A percentile compares a stretch with the other conserved stretches of the same genome.
These are phyloP conservation scores for Mesochorus sp. DNA, from an alignment of 2,888 invertebrate species.

Conservation along the genomic window DNA sequence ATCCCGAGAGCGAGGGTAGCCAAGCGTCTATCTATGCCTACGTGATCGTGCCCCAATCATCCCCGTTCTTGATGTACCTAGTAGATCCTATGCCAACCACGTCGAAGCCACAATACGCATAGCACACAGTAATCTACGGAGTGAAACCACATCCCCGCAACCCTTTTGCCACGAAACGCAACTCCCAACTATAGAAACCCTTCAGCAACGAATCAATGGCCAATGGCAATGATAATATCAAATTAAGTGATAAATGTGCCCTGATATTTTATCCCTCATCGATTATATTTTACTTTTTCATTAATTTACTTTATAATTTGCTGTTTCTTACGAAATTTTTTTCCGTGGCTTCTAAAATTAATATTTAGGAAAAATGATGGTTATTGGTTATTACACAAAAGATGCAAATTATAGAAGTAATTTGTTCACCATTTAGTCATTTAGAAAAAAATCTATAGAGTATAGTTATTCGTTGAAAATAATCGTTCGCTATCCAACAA, in stretches of 20 bases:
- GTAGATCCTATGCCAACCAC: conserved; percentile 16
- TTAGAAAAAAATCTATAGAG: background rate
- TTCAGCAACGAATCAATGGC: conserved; percentile 24
- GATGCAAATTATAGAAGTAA: background rate
- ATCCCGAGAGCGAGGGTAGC: background rate
- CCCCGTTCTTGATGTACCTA: conserved; percentile 3
- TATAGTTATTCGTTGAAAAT: background rate
- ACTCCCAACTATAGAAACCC: conserved; percentile 8
- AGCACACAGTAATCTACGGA: conserved; percentile 68
- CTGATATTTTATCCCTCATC: conserved; percentile 53
- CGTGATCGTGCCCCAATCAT: conserved; percentile 13
- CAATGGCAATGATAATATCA: conserved; percentile 69
- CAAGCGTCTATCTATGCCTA: conserved; percentile 31
- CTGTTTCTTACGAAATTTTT: background rate
- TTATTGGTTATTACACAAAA: too few relatives aligned
- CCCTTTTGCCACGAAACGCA: background rate
- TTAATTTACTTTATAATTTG: too few relatives aligned
- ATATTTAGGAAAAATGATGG: background rate
- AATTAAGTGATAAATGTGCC: conserved; percentile 71
- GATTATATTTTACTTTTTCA: too few relatives aligned
- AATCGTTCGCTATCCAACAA: conserved; percentile 19
- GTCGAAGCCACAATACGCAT: conserved; percentile 64
- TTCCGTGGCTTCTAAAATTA: background rate
- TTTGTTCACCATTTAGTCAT: too few relatives aligned
- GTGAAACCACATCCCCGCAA: conserved; percentile 44